Evolutionary conservation across 2,888 invertebrate species (phyloP), one percentile per base, ranked within the genome.

Genomic region (Hypercompe scribonia): DNA sequence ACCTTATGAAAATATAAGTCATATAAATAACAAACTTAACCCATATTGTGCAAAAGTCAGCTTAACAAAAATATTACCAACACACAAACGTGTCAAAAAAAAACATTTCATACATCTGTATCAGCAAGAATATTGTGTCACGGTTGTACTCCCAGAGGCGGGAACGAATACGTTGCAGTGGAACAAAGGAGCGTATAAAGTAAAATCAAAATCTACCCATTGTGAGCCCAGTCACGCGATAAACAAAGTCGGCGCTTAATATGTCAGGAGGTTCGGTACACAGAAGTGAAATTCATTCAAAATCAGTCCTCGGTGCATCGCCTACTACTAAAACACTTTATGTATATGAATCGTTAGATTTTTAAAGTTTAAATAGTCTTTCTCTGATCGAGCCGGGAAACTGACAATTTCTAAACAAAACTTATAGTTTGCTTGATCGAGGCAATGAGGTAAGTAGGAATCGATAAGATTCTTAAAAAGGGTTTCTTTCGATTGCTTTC

Each of bases 201-300:
- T 74, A 78, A 80, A 84, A 84, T 79, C 78, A 82, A 80, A 82
- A 83, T 70, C 66, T 68, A n/a, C 1, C 33, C 64, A 73, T 70
- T 61, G 67, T 75, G 75, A 68, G 74, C 71, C 77, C 78, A 82
- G 78, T 79, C 76, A 77, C 79, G 76, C 72, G 81, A 71, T 64
- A 81, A 80, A 81, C 78, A 76, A 78, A 78, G 68, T 71, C 65
- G 74, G 77, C 82, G 73, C 82, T 83, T 82, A 81, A 79, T 81
- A 77, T 64, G 71, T 77, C 76, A 73, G 74, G 75, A 73, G 71
- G 68, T 71, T 54, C 66, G 69, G 28, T 71, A 68, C 61, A 65
- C 79, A 75, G 76, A 84, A 81, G 81, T 77, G 78, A 70, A 58
- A 73, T 79, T 87, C 80, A 80, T 86, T 84, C n/a, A n/a, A n/a